A percentile compares a stretch with the other conserved stretches of the same genome.
Conservation (phyloP, 1,140 invertebrate genomes). For the Drosophila parvula region DNA sequence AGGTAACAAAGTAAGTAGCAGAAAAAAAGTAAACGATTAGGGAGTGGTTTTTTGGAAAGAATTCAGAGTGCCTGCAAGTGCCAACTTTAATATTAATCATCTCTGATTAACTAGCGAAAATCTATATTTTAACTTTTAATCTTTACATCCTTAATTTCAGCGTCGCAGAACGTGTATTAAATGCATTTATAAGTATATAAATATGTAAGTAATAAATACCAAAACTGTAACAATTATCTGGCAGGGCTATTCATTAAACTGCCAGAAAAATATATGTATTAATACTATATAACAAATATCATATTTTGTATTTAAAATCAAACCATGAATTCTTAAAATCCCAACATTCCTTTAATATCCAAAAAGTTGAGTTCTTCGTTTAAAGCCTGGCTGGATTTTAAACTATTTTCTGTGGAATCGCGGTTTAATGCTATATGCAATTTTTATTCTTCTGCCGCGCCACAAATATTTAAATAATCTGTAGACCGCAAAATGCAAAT, state of each 20-base stretch:
- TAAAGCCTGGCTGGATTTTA: not conserved
- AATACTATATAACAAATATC: not conserved
- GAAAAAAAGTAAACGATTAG: not conserved
- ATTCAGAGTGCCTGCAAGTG: not conserved
- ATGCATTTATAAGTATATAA: no score
- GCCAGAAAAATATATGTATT: not conserved
- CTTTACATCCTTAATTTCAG: no score
- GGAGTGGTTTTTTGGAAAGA: not conserved
- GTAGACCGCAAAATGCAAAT: conserved; percentile 62
- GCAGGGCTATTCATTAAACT: not conserved
- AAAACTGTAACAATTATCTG: not conserved
- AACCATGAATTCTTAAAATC: not conserved
- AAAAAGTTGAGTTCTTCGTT: no score
- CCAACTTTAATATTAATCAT: not conserved
- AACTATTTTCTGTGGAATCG: not conserved
- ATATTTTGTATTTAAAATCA: not conserved
- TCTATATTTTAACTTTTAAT: no score
- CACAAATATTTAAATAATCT: conserved; percentile 64
- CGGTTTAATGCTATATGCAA: not conserved
- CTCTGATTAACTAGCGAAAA: no score
- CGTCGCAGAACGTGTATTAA: no score
- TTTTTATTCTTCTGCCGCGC: conserved; percentile 20
- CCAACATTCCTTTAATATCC: not conserved
- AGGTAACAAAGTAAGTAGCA: conserved; percentile 23
- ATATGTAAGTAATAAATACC: no score